phyloP scores from a whole-genome alignment of 2,888 invertebrate species.

The Neoitamus cyanurus region DNA sequence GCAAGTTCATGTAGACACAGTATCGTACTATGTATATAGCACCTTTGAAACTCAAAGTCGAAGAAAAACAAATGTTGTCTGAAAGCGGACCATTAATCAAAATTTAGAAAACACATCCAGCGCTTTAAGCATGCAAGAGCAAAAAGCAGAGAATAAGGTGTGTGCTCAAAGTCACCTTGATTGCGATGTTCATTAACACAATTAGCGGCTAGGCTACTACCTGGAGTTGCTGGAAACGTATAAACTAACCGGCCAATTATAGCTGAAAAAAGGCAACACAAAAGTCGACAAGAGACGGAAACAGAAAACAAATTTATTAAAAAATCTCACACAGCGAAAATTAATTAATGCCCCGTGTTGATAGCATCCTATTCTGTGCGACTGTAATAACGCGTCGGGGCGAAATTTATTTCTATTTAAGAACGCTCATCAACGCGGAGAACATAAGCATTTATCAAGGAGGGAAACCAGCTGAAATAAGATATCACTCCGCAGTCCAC shows the following conservation, averaged over 20 bases:
- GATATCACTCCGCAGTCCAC: slow-evolving; percentile 37
- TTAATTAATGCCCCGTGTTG: slow-evolving; percentile 32
- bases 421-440: slow-evolving; percentile 33
- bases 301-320: slow-evolving; percentile 20
- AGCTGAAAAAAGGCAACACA: background rate
- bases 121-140: background rate
- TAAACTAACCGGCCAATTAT: background rate
- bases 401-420: slow-evolving; percentile 45
- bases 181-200: background rate
- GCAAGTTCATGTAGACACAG: too few relatives aligned
- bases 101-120: background rate
- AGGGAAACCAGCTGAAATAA: slow-evolving; percentile 43
- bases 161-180: background rate
- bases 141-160: background rate
- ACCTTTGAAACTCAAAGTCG: too few relatives aligned
- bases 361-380: slow-evolving; percentile 28
- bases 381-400: background rate
- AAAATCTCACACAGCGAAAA: slow-evolving; percentile 40
- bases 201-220: background rate
- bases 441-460: slow-evolving; percentile 47
- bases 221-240: background rate
- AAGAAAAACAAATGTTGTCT: background rate
- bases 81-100: background rate
- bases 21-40: too few relatives aligned
- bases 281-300: background rate